Evolutionary conservation across 2,888 invertebrate species (phyloP), one percentile per base, ranked within the genome.

Genomic region (Aleiodes testaceus): DNA sequence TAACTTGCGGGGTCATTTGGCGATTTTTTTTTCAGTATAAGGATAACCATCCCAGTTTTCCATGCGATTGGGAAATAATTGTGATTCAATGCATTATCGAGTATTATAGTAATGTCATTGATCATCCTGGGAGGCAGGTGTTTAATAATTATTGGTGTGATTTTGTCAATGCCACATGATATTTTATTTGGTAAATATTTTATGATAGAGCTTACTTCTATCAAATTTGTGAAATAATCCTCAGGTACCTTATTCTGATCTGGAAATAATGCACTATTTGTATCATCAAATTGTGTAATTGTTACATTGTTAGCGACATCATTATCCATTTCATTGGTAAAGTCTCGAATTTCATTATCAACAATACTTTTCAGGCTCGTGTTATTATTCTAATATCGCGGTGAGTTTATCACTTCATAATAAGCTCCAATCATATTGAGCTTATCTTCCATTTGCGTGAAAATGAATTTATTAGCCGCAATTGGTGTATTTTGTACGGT

Each of bases 31-130:
- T 77, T 77, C 0, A 44, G 44, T 1, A 78, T 72, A 1, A 77
- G 75, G 0, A 76, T 14, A 6, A 74, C 45, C 59, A 74, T 76
- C 0, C 77, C 76, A 1, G 4, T 44, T 70, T 73, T 75, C 75
- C 75, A 75, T 1, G 3, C 0, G 1, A 16, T 14, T 3, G 72
- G 76, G 45, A 72, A 75, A 12, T 67, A 76, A 12, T 53, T 16
- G 3, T 61, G 42, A 36, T 75, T 74, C 12, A 74, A n/a, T 11
- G 69, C 63, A 11, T 74, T 74, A 52, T 76, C 75, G 18, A 76
- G 69, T 0, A 74, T 9, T 2, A 66, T 71, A 1, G 74, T 55
- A 12, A 63, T 66, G 5, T 61, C 42, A 2, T 5, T 47, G 5
- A 74, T 71, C 4, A 71, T 66, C 36, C 6, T 53, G 2, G 1